These are phyloP conservation scores for Tenthredo mesomela DNA, from an alignment of 2,888 invertebrate genomes.

Conservation along the genomic window DNA sequence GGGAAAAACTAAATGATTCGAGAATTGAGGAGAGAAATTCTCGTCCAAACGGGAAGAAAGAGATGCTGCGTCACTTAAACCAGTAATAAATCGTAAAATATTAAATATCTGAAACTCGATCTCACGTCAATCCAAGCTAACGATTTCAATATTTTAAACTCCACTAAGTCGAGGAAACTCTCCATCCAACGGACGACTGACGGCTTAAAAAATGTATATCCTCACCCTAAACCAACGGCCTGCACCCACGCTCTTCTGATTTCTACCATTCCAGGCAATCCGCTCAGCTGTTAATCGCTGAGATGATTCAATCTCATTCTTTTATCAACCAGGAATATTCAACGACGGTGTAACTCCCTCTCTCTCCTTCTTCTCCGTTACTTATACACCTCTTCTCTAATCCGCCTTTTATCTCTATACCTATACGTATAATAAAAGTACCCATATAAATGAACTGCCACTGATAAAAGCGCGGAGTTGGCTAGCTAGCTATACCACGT, in stretches of 20 bases:
- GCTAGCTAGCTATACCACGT: neutral
- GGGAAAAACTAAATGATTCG: slow-evolving; percentile 32
- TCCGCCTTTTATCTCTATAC: slow-evolving; percentile 39
- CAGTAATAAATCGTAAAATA: slow-evolving; percentile 47
- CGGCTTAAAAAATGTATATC: slow-evolving; percentile 43
- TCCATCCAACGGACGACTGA: slow-evolving; percentile 33
- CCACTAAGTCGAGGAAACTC: slow-evolving; percentile 43
- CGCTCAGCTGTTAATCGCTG: slow-evolving; percentile 43
- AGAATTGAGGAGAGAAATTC: neutral
- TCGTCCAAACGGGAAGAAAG: neutral
- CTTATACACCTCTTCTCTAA: slow-evolving; percentile 11
- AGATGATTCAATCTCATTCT: slow-evolving; percentile 40
- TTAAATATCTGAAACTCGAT: slow-evolving; percentile 49
- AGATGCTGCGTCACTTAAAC: slow-evolving; percentile 8
- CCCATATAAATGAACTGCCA: slow-evolving; percentile 36
- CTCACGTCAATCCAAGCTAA: slow-evolving; percentile 55
- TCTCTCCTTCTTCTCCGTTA: neutral
- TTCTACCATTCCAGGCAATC: slow-evolving; percentile 1
- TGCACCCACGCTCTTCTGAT: neutral
- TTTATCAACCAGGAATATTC: slow-evolving; percentile 36
- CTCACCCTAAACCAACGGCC: slow-evolving; percentile 18
- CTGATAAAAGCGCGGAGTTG: slow-evolving; percentile 23
- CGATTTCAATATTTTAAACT: slow-evolving; percentile 55
- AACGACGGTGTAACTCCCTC: slow-evolving; percentile 13
- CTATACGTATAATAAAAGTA: slow-evolving; percentile 34